Evolutionary conservation across 1,140 invertebrate genomes (phyloP).

Genomic region (Goniozus legneri): DNA sequence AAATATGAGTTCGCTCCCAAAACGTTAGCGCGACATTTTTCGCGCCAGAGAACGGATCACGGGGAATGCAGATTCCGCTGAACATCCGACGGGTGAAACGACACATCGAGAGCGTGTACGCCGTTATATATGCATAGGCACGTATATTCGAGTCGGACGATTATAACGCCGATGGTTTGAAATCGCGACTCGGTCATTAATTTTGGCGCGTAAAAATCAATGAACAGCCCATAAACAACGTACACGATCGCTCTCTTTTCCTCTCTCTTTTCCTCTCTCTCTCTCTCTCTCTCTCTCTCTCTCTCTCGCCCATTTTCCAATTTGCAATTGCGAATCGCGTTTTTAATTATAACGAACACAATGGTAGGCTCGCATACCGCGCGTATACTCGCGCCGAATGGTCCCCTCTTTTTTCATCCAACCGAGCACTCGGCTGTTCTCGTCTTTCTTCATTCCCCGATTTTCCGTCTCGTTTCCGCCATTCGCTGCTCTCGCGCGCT

Average conservation of each 20-base stretch:
- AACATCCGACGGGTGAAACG: too few relatives aligned
- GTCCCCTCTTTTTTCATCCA: neutral
- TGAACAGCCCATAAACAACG: conserved; percentile 56
- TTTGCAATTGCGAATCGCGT: conserved; percentile 57
- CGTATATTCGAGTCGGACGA: conserved; percentile 27
- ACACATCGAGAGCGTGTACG: too few relatives aligned
- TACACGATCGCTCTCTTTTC: conserved; percentile 27
- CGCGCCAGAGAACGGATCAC: too few relatives aligned
- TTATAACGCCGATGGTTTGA: conserved; percentile 42
- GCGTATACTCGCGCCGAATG: conserved; percentile 4
- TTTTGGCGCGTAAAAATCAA: conserved; percentile 55
- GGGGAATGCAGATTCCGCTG: too few relatives aligned
- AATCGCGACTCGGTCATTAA: conserved; percentile 54
- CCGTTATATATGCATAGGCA: neutral
- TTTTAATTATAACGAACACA: conserved; percentile 58
- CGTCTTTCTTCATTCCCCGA: neutral
- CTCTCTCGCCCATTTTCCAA: conserved; percentile 49
- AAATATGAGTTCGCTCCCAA: too few relatives aligned
- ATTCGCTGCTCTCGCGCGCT: neutral
- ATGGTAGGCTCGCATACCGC: conserved; percentile 39
- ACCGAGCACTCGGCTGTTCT: neutral
- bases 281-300: conserved; percentile 4
- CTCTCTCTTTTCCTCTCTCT: conserved; percentile 27
- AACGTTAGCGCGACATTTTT: too few relatives aligned
- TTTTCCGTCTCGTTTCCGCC: neutral